Percentiles rank a stretch among this genome's conserved stretches.
phyloP scores from a whole-genome alignment of 2,113 vertebrate genomes.

The Salvelinus namaycush region DNA sequence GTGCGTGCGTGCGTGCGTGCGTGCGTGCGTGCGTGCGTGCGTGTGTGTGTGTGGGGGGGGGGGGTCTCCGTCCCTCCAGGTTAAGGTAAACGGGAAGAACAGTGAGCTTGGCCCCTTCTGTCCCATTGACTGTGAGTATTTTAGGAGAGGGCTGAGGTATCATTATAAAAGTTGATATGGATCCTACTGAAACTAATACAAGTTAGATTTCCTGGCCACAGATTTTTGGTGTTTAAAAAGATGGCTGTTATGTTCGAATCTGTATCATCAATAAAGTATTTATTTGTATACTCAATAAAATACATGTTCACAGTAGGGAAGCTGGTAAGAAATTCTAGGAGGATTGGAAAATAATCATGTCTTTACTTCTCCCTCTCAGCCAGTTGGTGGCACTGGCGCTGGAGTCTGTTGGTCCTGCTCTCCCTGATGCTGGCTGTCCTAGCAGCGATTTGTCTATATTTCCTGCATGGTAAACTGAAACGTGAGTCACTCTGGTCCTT shows the following conservation, averaged over 20 bases:
- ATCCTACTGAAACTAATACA: neutral
- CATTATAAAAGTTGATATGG: too few species aligned
- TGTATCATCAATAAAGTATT: too few species aligned
- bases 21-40: too few species aligned
- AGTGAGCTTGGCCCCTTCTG: slow-evolving; percentile 63
- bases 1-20: too few species aligned
- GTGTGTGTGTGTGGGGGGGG: too few species aligned
- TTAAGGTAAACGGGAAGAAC: slow-evolving; percentile 49
- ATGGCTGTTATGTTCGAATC: too few species aligned
- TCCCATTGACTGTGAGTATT: slow-evolving; percentile 60
- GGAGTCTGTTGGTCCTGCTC: slow-evolving; percentile 65
- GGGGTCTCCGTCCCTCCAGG: slow-evolving; percentile 49
- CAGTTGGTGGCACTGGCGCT: slow-evolving; percentile 67
- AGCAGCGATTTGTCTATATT: slow-evolving; percentile 58
- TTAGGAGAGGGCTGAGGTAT: neutral
- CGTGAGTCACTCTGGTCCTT: slow-evolving; percentile 67
- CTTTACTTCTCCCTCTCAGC: slow-evolving; percentile 43
- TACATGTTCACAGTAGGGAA: too few species aligned
- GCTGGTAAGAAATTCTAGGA: too few species aligned
- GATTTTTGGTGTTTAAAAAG: neutral
- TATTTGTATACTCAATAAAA: too few species aligned
- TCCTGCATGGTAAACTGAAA: slow-evolving; percentile 70
- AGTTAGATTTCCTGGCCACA: too few species aligned
- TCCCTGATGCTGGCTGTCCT: slow-evolving; percentile 63
- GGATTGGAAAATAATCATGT: neutral